phyloP scores from a whole-genome alignment of 2,797 vertebrate species.

The Brotula barbata region DNA sequence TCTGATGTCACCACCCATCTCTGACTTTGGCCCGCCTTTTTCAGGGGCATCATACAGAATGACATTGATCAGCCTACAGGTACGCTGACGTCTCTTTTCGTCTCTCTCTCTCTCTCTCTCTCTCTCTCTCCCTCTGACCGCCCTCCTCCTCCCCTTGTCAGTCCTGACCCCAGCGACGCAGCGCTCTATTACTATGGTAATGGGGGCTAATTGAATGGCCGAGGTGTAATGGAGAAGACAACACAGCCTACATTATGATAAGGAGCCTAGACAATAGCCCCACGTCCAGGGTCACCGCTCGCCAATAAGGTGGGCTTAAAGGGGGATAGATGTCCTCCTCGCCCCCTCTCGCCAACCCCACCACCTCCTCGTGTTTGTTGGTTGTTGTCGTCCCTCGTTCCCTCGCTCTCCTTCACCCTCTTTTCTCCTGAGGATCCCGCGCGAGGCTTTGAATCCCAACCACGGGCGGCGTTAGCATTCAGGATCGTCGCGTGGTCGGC shows the following conservation, averaged over 20 bases:
- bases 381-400: slow-evolving; percentile 16
- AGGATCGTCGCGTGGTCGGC: slow-evolving; percentile 37
- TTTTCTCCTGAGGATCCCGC: slow-evolving; percentile 32
- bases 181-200: slow-evolving; percentile 85
- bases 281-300: slow-evolving; percentile 72
- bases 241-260: slow-evolving; percentile 85
- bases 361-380: slow-evolving; percentile 31
- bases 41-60: slow-evolving; percentile 25
- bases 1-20: slow-evolving; percentile 29
- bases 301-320: slow-evolving; percentile 76
- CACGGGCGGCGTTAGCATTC: slow-evolving; percentile 37
- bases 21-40: slow-evolving; percentile 24
- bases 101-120: slow-evolving; percentile 3
- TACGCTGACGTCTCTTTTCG: slow-evolving; percentile 51
- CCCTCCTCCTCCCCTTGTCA: slow-evolving; percentile 80
- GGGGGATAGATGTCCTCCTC: slow-evolving; percentile 64
- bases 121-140: slow-evolving; percentile 56
- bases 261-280: slow-evolving; percentile 78
- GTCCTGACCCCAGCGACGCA: slow-evolving; percentile 75
- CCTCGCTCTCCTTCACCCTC: neutral
- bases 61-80: slow-evolving; percentile 47
- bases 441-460: slow-evolving; percentile 30
- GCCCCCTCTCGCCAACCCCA: slow-evolving; percentile 23
- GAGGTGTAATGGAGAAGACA: slow-evolving; percentile 82
- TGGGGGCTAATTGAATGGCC: slow-evolving; percentile 85